Evolutionary conservation across 2,888 invertebrate genomes (phyloP), one percentile per base, ranked within the genome.

Genomic region (Tetrapedia diversipes): DNA sequence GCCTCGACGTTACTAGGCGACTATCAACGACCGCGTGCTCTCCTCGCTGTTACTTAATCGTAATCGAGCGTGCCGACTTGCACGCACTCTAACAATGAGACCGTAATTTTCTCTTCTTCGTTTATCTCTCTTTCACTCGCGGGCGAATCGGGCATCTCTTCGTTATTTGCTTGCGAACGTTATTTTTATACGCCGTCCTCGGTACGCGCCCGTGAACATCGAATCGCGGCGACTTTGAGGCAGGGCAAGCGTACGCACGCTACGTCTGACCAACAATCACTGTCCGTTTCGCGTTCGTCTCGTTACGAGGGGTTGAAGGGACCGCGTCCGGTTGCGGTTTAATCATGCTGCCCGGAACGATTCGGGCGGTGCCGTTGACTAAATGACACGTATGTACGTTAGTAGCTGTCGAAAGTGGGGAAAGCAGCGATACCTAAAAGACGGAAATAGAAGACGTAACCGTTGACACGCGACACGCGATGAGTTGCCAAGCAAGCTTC

Each of bases 401-500:
- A 22, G 1, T 29, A 14, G 14, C 27, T 37, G 61, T 49, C 32
- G 66, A 14, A 32, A 60, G 68, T 45, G 77, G 69, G 66, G 61
- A 77, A 68, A 51, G 24, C 41, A 27, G 45, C n/a, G 67, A 70
- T 64, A 47, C 69, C 65, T 56, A 47, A 53, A 69, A 61, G 80
- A 85, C 79, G 64, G 80, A 82, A 81, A 85, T 85, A 83, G 81
- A n/a, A n/a, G n/a, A 83, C 64, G 66, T 64, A 72, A 79, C 66
- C 56, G 54, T 56, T 39, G 72, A 73, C 68, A 80, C 63, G 77
- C 78, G 73, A 75, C 72, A 76, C 81, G 59, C 53, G 59, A 41
- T 67, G 27, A 29, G 63, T 67, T 77, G 80, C 72, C 80, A 79
- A 72, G 56, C 69, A 39, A 47, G 22, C 34, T 56, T 66, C 43